Evolutionary conservation across 2,113 vertebrate genomes (phyloP).

Genomic region (Pristiophorus japonicus): DNA sequence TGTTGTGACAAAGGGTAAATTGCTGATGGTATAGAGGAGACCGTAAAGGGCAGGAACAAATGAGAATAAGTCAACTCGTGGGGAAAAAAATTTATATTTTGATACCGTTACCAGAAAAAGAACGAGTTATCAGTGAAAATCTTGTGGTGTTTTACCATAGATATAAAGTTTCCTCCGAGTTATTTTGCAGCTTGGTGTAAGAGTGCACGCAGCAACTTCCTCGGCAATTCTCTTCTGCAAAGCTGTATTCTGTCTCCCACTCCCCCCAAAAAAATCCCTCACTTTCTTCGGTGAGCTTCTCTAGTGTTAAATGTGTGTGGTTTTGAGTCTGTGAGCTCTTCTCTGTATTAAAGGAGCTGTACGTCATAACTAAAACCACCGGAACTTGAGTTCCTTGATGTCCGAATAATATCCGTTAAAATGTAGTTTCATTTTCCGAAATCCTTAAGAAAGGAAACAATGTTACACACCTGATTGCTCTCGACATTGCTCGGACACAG

Average conservation of each 20-base stretch:
- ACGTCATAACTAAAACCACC: too few relatives aligned
- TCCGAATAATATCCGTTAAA: background rate
- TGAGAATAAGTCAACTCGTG: background rate
- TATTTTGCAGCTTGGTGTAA: background rate
- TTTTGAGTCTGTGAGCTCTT: background rate
- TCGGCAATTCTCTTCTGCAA: background rate
- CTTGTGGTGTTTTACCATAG: background rate
- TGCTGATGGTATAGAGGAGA: background rate
- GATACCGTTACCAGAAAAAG: background rate
- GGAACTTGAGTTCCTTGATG: background rate
- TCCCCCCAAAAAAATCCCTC: background rate
- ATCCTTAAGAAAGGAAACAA: background rate
- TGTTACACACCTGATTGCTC: too few relatives aligned
- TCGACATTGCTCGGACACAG: background rate
- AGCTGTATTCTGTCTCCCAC: background rate
- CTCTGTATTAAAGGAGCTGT: conserved; percentile 25
- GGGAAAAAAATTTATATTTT: background rate
- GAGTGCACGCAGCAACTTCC: background rate
- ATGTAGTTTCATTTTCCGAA: background rate
- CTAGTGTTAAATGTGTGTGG: background rate
- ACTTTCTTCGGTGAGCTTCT: conserved; percentile 25
- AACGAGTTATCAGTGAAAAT: background rate
- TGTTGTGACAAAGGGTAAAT: background rate
- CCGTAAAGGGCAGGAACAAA: background rate
- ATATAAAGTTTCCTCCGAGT: background rate